Evolutionary conservation across 2,113 vertebrate genomes (phyloP).

Genomic region (Ceuthmochares aereus): DNA sequence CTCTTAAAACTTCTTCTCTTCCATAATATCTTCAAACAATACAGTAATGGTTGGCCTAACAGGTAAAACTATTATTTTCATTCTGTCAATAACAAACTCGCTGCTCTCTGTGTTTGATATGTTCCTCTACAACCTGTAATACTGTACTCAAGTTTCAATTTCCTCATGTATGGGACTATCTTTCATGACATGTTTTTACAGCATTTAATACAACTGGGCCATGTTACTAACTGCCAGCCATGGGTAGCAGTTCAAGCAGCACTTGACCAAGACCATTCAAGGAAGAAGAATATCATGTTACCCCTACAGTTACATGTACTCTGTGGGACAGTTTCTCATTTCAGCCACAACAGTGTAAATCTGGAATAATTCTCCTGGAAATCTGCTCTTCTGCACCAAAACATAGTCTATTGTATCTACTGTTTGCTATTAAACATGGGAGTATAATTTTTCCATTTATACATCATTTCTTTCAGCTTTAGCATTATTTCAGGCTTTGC

Average conservation of each 20-base stretch:
- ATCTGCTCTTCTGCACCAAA: constrained; percentile 24
- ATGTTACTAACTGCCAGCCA: neutral
- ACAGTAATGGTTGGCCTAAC: neutral
- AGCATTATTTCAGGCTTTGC: constrained; percentile 43
- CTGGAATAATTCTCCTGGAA: constrained; percentile 49
- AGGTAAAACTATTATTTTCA: neutral
- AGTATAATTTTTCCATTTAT: constrained; percentile 52
- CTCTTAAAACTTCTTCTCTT: neutral
- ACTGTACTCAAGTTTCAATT: neutral
- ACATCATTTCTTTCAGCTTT: constrained; percentile 39
- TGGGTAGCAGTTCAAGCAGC: constrained; percentile 1
- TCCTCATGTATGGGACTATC: neutral
- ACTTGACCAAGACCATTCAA: constrained; percentile 25
- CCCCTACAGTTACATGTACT: neutral
- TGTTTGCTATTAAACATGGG: constrained; percentile 49
- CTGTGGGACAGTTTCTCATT: constrained; percentile 39
- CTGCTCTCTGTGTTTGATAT: neutral
- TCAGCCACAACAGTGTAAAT: constrained; percentile 26
- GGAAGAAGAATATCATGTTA: constrained; percentile 13
- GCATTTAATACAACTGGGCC: neutral
- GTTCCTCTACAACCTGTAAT: neutral
- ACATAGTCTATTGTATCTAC: constrained; percentile 60
- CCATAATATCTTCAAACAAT: neutral
- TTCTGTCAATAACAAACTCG: neutral
- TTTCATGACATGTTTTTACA: neutral